Evolutionary conservation across 1,140 invertebrate species (phyloP), one percentile per base, ranked within the genome.

Genomic region (Drusus annulatus): DNA sequence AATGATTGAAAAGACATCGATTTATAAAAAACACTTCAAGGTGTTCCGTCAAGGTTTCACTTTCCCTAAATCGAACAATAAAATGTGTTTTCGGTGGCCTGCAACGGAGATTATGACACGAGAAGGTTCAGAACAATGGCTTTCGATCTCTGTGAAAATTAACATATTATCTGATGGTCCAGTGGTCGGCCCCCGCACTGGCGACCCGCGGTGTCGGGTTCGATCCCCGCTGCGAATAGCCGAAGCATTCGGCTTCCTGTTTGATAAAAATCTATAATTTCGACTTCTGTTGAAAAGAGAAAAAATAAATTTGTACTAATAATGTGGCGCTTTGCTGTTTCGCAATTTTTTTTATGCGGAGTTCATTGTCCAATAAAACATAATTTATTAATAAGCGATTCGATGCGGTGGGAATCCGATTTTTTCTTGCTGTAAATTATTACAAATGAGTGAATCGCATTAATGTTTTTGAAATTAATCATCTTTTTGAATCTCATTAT

Each of bases 101-200:
- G 7, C n/a, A 25, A 31, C 36, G 25, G 25, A 17, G 56, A 28
- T 28, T 28, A 16, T 25, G 62, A 65, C 62, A 65, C 10, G 1
- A 16, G 36, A 65, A 15, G 21, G 28, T 65, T 13, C 36, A 13
- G 36, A 45, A 45, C 36, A 45, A 45, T 45, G 62, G 2, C 10
- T 25, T 7, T n/a, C 62, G n/a, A 65, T 65, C 13, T 65, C 10
- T 3, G 0, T 25, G 13, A 31, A 13, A 65, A 76, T 76, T 76
- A 76, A 76, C 74, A 76, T 76, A 68, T 78, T 78, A 68, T 68
- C 45, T 54, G 21, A 71, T 51, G 45, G 50, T 25, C 68, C 68
- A 71, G n/a, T 68, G 63, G 63, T 36, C 15, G 63, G 13, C 6
- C 19, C 2, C 17, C 5, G 19, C 8, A 15, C 17, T 45, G 58